A percentile compares a stretch with the other conserved stretches of the same genome.
Evolutionary conservation across 2,113 vertebrate species (phyloP).

Genomic region (Pica pica): DNA sequence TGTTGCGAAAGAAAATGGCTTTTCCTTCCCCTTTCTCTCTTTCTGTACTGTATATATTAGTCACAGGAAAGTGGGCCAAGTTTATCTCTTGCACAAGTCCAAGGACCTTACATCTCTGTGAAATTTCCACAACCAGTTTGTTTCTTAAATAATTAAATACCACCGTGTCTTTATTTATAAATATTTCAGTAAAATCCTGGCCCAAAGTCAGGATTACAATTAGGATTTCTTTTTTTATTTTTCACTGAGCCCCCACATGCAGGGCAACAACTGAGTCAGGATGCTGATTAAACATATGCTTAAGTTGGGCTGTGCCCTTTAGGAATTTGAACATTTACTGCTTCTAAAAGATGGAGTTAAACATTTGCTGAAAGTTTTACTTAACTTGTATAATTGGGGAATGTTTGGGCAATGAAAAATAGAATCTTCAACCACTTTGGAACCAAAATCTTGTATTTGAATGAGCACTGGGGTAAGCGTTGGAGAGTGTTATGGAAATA

Average conservation of each 20-base stretch:
- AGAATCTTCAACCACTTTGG: background rate
- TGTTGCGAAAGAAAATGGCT: slow-evolving; percentile 66
- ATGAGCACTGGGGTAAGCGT: background rate
- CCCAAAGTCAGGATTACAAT: background rate
- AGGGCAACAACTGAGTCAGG: background rate
- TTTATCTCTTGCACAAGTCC: background rate
- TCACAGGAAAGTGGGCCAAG: background rate
- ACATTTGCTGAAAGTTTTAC: background rate
- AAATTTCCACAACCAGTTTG: background rate
- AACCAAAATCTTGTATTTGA: background rate
- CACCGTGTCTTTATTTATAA: background rate
- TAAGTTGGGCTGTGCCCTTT: background rate
- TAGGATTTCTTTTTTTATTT: background rate
- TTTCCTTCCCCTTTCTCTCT: background rate
- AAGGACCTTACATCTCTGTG: background rate
- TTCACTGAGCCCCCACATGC: background rate
- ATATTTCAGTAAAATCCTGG: background rate
- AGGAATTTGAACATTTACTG: background rate
- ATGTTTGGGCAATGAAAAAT: background rate
- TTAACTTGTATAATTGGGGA: background rate
- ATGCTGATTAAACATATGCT: background rate
- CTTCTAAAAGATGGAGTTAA: background rate
- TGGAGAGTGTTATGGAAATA: background rate
- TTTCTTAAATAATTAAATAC: slow-evolving; percentile 34
- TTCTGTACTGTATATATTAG: background rate